A percentile compares a stretch with the other conserved stretches of the same genome.
Evolutionary conservation across 2,888 invertebrate species (phyloP).

Genomic region (Drosophila atroscutellata): DNA sequence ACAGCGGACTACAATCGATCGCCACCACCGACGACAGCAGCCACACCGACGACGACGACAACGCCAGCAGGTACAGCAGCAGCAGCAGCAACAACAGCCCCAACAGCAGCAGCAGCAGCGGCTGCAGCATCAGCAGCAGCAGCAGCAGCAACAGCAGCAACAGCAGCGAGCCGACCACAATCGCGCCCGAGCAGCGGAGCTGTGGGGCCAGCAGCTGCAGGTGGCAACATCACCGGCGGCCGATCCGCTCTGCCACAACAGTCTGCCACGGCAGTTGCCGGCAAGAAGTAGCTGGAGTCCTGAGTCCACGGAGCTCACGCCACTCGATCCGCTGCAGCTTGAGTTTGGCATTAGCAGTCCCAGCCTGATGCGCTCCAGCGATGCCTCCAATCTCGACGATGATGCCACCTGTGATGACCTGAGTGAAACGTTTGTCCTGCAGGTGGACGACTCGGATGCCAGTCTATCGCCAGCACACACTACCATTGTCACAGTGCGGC

Average conservation of each 20-base stretch:
- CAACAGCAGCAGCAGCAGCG: constrained; percentile 44
- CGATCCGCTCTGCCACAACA: constrained; percentile 84
- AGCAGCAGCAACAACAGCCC: constrained; percentile 42
- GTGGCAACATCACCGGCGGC: constrained; percentile 61
- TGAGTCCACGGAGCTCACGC: constrained; percentile 50
- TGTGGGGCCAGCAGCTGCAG: constrained; percentile 83
- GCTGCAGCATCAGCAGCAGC: constrained; percentile 26
- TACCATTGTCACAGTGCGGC: constrained; percentile 74
- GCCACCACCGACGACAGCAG: constrained; percentile 62
- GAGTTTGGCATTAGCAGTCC: constrained; percentile 85
- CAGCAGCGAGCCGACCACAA: constrained; percentile 82
- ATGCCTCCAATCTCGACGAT: constrained; percentile 70
- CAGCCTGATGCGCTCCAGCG: constrained; percentile 83
- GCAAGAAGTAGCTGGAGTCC: constrained; percentile 81
- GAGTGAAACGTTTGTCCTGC: constrained; percentile 62
- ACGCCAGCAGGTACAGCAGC: constrained; percentile 49
- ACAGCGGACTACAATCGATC: constrained; percentile 61
- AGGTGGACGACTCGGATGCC: constrained; percentile 45
- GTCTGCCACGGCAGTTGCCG: constrained; percentile 84
- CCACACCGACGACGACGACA: constrained; percentile 52
- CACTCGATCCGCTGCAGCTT: constrained; percentile 78
- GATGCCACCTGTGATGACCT: constrained; percentile 61
- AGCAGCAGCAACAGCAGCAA: constrained; percentile 27
- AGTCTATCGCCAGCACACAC: constrained; percentile 82
- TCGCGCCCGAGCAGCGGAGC: constrained; percentile 83